phyloP scores from a whole-genome alignment of 2,888 invertebrate species.

The Pardosa pseudoannulata region DNA sequence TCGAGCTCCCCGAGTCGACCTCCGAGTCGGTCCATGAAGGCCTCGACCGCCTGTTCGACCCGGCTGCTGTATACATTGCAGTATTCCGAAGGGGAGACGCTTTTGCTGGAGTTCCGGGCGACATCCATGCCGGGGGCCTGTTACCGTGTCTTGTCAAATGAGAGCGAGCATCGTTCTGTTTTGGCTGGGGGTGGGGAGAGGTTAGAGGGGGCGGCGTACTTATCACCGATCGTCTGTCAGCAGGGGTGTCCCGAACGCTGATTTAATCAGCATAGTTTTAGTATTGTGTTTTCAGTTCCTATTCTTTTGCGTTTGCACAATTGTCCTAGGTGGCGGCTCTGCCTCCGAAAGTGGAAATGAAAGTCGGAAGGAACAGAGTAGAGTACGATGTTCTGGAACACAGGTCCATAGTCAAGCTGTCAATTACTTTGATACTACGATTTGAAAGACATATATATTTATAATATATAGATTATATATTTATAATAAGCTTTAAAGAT shows the following conservation, averaged over 20 bases:
- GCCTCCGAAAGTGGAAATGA: too few relatives aligned
- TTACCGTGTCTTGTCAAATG: neutral
- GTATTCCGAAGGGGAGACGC: constrained; percentile 64
- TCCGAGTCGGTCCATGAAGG: constrained; percentile 93
- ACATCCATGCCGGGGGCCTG: constrained; percentile 75
- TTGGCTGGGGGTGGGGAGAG: too few relatives aligned
- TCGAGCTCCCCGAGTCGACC: constrained; percentile 91
- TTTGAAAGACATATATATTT: neutral
- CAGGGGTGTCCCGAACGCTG: neutral
- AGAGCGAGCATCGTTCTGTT: too few relatives aligned
- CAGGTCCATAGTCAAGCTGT: neutral
- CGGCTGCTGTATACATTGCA: constrained; percentile 63
- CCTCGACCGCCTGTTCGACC: constrained; percentile 81
- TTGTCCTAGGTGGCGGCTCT: too few relatives aligned
- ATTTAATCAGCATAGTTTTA: neutral
- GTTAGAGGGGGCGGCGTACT: too few relatives aligned
- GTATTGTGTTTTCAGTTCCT: too few relatives aligned
- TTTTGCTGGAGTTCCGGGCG: constrained; percentile 79
- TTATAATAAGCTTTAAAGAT: neutral
- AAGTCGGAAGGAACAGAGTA: too few relatives aligned
- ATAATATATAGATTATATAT: too few relatives aligned
- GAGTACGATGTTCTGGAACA: neutral
- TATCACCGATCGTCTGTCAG: constrained; percentile 9
- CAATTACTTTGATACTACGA: neutral
- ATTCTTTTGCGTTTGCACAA: too few relatives aligned